Base-by-base conservation (phyloP, 1,140 invertebrate species). In the Metopolophium dirhodum region DNA sequence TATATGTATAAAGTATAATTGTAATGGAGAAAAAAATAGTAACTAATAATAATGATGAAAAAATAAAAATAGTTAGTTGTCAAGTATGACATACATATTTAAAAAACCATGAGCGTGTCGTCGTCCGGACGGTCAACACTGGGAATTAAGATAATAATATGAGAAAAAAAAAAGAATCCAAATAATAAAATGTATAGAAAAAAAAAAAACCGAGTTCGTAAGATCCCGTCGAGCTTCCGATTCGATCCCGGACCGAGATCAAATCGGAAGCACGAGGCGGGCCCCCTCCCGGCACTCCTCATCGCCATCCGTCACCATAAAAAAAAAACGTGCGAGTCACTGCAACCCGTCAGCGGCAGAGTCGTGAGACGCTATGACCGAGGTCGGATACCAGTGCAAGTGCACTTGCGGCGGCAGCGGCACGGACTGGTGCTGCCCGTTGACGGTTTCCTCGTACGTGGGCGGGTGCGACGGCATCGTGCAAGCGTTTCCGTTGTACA, bases 361-460 rank as follows among this genome's bases (percentile, higher is more conserved):
- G 87, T n/a, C 45, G 51, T 89, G 88, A 35, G 88, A 54, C 49
- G 88, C 37, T 37, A 89, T 89, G 22, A 61, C 89, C 23, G 89
- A 90, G 0, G 89, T 61, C 88, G 51, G 89, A n/a, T 90, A 90
- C 89, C 89, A 90, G 54, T 90, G 49, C 47, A 45, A 30, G 11
- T 45, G 41, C 23, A 88, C n/a, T n/a, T 77, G 49, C n/a, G 47
- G 49, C 51, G 88, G 88, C 0, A 22, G 35, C 23, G 87, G n/a
- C 14, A 57, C 88, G 22, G 54, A 57, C 35, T 61, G 51, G 11
- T 90, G 88, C 1, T 90, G 88, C 9, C 89, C 89, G 89, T 68
- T 93, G 47, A 93, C 82, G 47, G 91, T 22, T 35, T 93, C 82
- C 41, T 93, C 91, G 91, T 93, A 93, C 45, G 91, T 26, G 49